These are phyloP conservation scores for Anorthoa munda DNA, from an alignment of 2,888 invertebrate species.

Conservation along the genomic window DNA sequence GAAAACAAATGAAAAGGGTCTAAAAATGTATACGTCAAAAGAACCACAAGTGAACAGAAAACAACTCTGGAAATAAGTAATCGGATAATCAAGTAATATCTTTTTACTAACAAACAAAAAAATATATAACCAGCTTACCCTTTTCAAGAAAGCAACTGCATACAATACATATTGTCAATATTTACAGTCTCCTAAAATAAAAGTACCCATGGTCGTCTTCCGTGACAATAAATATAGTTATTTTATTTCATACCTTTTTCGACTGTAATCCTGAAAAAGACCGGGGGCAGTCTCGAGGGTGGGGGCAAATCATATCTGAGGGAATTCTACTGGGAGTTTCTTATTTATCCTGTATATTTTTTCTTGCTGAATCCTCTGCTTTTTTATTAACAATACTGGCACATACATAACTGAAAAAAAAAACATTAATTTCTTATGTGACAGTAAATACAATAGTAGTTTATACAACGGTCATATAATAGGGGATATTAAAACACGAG, in stretches of 20 bases:
- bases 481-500: too few relatives aligned
- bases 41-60: not conserved
- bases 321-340: constrained; percentile 57
- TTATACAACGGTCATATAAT: too few relatives aligned
- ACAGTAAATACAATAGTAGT: too few relatives aligned
- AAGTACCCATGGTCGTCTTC: constrained; percentile 32
- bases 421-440: too few relatives aligned
- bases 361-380: constrained; percentile 1
- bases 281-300: constrained; percentile 48
- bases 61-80: not conserved
- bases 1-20: not conserved
- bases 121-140: too few relatives aligned
- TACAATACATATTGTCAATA: constrained; percentile 14
- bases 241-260: constrained; percentile 57
- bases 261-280: constrained; percentile 45
- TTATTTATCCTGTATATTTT: constrained; percentile 28
- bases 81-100: not conserved
- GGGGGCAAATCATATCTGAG: constrained; percentile 50
- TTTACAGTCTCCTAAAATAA: constrained; percentile 16
- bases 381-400: too few relatives aligned
- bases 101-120: not conserved
- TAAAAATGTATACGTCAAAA: not conserved
- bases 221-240: constrained; percentile 51
- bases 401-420: too few relatives aligned
- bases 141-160: not conserved